phyloP scores from a whole-genome alignment of 2,113 vertebrate genomes.

The Brienomyrus brachyistius region DNA sequence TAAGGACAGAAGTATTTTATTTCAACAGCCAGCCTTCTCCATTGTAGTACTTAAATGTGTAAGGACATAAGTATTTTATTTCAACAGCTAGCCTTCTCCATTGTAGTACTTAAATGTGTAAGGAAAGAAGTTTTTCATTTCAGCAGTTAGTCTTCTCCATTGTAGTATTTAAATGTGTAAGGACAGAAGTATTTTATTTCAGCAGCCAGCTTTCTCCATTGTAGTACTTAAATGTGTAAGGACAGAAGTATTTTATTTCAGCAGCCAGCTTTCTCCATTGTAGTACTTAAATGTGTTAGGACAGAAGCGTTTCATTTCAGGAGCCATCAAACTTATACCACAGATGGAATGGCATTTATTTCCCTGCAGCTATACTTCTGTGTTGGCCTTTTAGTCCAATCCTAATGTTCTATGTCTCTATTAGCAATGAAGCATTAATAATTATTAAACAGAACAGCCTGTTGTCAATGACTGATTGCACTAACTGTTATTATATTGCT shows the following conservation, averaged over 20 bases:
- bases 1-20: not conserved
- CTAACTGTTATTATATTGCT: not conserved
- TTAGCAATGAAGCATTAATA: not conserved
- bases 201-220: too few species aligned
- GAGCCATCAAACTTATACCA: not conserved
- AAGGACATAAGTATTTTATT: too few species aligned
- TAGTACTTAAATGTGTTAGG: too few species aligned
- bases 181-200: too few species aligned
- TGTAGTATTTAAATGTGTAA: not conserved
- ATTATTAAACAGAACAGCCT: not conserved
- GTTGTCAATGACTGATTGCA: not conserved
- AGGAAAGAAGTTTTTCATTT: too few species aligned
- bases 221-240: too few species aligned
- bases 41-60: too few species aligned
- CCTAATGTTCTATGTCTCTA: not conserved
- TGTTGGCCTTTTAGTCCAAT: not conserved
- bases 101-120: not conserved
- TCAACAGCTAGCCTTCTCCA: not conserved
- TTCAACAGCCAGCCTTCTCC: not conserved
- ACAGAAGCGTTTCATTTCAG: not conserved
- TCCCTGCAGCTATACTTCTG: not conserved
- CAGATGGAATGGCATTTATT: not conserved
- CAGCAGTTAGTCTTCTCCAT: not conserved
- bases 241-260: too few species aligned
- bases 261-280: too few species aligned